Evolutionary conservation across 2,797 vertebrate species (phyloP), one percentile per base, ranked within the genome.

Genomic region (Mus minutoides): DNA sequence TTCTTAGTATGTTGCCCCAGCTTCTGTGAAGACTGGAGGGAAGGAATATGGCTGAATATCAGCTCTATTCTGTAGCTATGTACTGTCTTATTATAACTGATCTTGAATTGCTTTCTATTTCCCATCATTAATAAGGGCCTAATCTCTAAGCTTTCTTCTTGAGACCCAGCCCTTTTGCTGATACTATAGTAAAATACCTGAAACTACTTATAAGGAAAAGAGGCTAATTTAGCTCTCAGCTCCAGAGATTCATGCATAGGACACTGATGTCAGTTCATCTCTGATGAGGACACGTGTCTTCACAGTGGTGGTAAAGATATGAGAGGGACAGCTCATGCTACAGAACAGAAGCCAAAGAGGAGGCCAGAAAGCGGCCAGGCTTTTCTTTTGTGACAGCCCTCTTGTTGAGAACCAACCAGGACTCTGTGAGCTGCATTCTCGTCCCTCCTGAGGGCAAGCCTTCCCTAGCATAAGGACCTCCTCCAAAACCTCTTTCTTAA

Each of bases 51-150:
- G 31, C 17, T 31, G 37, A 5, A 37, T 6, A 2, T 21, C 0
- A 0, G 5, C 26, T 34, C 11, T 6, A 1, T 16, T 21, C n/a
- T 34, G 19, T 17, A 31, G 2, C 17, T 12, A 0, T 2, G 21
- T 9, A 7, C 17, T 11, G 3, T 26, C n/a, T 21, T 14, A 4
- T 69, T 16, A 19, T 40, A 1, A 22, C 3, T 6, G 34, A 43
- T 14, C 16, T 2, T 60, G 26, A 52, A 2, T 6, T 21, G 22
- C 37, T 2, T 4, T 8, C 2, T 86, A 16, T 52, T 37, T 13
- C 6, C 16, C 3, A 19, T 24, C 19, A 12, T 40, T 64, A n/a
- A 12, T 40, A 29, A 11, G 56, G 24, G n/a, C 29, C 58, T n/a
- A 6, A 2, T 31, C n/a, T 26, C 67, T 49, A 21, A 24, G 12